Evolutionary conservation across 2,797 vertebrate genomes (phyloP).

Genomic region (Coluber constrictor): DNA sequence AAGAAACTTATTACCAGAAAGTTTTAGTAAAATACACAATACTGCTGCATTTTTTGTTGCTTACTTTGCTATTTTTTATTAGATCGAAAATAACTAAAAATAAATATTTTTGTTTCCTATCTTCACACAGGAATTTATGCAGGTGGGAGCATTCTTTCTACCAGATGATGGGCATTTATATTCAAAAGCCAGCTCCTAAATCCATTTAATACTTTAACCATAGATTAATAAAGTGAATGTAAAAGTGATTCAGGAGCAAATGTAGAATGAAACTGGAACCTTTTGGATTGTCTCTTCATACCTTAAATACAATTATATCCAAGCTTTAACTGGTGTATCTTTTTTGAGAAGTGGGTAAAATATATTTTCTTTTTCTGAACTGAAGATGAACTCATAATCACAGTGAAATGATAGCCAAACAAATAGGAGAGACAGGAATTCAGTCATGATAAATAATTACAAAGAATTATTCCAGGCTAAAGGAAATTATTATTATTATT

Average conservation of each 20-base stretch:
- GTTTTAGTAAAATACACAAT: neutral
- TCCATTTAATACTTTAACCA: neutral
- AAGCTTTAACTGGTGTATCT: neutral
- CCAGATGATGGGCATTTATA: neutral
- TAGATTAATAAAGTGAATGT: neutral
- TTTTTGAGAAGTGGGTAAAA: neutral
- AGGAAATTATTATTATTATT: too few species aligned
- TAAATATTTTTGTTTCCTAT: neutral
- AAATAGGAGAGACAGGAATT: neutral
- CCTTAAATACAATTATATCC: neutral
- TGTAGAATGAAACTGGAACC: neutral
- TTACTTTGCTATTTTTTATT: neutral
- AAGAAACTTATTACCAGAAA: neutral
- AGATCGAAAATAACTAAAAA: neutral
- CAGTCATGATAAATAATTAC: neutral
- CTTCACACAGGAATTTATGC: neutral
- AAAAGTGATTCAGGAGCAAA: neutral
- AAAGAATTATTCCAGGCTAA: neutral
- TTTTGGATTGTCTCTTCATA: neutral
- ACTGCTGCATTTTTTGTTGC: neutral
- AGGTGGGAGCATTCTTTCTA: neutral
- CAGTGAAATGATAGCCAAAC: neutral
- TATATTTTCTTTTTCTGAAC: neutral
- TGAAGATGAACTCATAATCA: neutral
- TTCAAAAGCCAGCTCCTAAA: neutral